phyloP scores from a whole-genome alignment of 2,797 vertebrate genomes.

The Tragelaphus eurycerus region DNA sequence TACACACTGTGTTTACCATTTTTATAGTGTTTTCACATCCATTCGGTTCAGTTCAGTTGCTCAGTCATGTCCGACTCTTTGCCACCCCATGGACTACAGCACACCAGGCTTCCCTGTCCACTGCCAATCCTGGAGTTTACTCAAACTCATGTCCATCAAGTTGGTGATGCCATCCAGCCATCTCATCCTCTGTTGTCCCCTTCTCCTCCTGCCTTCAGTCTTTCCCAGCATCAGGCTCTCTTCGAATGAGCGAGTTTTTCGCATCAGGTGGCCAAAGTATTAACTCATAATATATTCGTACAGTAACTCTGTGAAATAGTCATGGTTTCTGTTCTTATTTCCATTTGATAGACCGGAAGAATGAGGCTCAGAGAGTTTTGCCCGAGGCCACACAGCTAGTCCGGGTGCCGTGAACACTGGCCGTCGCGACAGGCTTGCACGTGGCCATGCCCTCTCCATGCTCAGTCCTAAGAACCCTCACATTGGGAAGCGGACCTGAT shows the following conservation, averaged over 20 bases:
- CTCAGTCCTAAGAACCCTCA: no score
- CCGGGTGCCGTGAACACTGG: neutral
- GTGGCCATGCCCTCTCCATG: neutral
- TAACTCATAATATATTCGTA: neutral
- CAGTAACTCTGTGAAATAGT: neutral
- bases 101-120: neutral
- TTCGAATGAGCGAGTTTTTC: neutral
- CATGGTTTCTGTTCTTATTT: neutral
- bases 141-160: neutral
- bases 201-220: fast-evolving
- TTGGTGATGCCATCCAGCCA: neutral
- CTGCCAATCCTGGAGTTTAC: neutral
- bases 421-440: neutral
- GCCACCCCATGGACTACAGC: fast-evolving
- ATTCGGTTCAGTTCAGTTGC: neutral
- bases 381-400: neutral
- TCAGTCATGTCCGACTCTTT: fast-evolving
- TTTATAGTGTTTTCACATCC: neutral
- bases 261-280: neutral
- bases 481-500: neutral
- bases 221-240: neutral
- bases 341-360: neutral
- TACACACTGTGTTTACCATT: neutral
- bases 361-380: neutral
- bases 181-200: neutral